Conservation (phyloP, 92 coral and sea anemone species). For the Epizoanthus fatuus region DNA sequence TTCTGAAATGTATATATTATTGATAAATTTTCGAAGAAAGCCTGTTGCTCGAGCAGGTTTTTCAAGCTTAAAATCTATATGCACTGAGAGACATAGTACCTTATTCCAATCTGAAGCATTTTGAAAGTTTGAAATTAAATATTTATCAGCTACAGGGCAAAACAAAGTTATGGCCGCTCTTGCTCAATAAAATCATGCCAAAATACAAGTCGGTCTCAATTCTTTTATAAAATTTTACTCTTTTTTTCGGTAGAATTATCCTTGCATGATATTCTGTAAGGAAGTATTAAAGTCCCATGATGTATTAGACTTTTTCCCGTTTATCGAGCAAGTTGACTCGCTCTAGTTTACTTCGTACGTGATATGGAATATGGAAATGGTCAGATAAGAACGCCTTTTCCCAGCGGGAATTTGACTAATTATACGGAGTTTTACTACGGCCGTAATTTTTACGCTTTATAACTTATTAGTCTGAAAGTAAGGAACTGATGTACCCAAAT, state of each 20-base stretch:
- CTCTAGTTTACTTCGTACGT: background rate
- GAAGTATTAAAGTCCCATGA: background rate
- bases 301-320: background rate
- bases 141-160: background rate
- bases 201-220: background rate
- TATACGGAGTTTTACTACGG: background rate
- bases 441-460: background rate
- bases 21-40: background rate
- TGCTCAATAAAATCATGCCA: background rate
- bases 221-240: background rate
- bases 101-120: background rate
- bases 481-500: too few relatives aligned
- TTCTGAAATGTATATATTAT: background rate
- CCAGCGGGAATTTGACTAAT: conserved; percentile 5
- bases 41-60: background rate
- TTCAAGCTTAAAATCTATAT: background rate
- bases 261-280: background rate
- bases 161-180: background rate
- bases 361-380: conserved; percentile 12
- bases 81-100: background rate
- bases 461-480: background rate
- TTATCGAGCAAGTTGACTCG: background rate
- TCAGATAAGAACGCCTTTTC: background rate
- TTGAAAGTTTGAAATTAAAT: background rate
- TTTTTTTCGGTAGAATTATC: background rate